Percentiles rank a stretch among this genome's conserved stretches.
These are phyloP conservation scores for Marcusenius ussheri DNA, from an alignment of 2,113 vertebrate species.

Conservation along the genomic window DNA sequence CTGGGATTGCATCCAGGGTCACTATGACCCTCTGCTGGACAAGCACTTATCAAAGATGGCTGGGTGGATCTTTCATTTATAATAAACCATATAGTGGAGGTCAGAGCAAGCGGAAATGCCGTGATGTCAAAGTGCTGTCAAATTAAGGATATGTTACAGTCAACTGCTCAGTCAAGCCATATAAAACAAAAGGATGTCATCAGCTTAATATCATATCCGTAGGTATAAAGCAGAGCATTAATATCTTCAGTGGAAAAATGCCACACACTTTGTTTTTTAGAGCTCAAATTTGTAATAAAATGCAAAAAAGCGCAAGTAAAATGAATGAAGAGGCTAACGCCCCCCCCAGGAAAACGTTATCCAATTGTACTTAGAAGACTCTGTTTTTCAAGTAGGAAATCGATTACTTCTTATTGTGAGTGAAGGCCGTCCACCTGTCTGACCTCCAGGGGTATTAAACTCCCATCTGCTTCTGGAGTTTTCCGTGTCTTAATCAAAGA, in stretches of 20 bases:
- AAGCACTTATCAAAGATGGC: neutral
- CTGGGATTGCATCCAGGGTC: neutral
- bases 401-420: neutral
- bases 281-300: neutral
- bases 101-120: neutral
- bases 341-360: neutral
- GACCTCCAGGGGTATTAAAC: neutral
- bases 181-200: neutral
- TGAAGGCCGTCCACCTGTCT: neutral
- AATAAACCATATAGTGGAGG: neutral
- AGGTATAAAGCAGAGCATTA: neutral
- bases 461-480: neutral
- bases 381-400: neutral
- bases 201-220: neutral
- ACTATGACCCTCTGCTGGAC: neutral
- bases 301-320: neutral
- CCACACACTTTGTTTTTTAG: neutral
- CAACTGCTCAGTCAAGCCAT: neutral
- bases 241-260: neutral
- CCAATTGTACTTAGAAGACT: neutral
- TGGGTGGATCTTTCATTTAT: neutral
- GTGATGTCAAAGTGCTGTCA: neutral
- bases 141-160: neutral
- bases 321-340: neutral
- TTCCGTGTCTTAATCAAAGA: neutral